Evolutionary conservation across 2,888 invertebrate genomes (phyloP), one percentile per base, ranked within the genome.

Genomic region (Rhamnusium bicolor): DNA sequence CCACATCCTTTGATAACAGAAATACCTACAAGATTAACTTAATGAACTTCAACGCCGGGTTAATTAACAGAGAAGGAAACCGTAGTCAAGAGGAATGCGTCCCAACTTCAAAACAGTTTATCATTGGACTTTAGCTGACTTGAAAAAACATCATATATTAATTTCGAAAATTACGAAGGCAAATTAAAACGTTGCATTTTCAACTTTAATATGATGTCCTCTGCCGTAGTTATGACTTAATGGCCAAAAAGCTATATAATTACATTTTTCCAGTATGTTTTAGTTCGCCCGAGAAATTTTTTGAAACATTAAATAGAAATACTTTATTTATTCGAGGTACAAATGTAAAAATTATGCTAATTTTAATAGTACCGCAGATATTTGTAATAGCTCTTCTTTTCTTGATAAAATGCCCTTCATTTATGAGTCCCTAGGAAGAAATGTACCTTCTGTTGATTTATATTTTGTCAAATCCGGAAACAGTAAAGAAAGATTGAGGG

Each of bases 11-110:
- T 61, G 40, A 61, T 12, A 21, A 61, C 61, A 21, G 61, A 46
- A 61, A 19, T 61, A 61, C 61, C 61, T 40, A 14, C 61, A 46
- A 46, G 46, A 61, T 61, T 46, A 61, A 46, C 46, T 46, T 10
- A 24, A 7, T 46, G 7, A 61, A 61, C 61, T 46, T 21, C 61
- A 46, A 21, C 61, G 16, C 16, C 16, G 61, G 61, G 12, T 61
- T 61, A 61, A 61, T 61, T 61, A 61, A 61, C n/a, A n/a, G 18
- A 51, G n/a, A n/a, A n/a, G 51, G 51, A 18, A 2, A 10, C 51
- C 51, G 18, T 19, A 19, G 51, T 19, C 51, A 8, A 51, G 51
- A 16, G 51, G 19, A 18, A 18, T 51, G 12, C 18, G 18, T 51
- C 12, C 51, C 51, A 18, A 18, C 16, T 51, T 8, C 19, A 16